Conservation (phyloP, 2,888 invertebrate species). For the Apantesis nais region DNA sequence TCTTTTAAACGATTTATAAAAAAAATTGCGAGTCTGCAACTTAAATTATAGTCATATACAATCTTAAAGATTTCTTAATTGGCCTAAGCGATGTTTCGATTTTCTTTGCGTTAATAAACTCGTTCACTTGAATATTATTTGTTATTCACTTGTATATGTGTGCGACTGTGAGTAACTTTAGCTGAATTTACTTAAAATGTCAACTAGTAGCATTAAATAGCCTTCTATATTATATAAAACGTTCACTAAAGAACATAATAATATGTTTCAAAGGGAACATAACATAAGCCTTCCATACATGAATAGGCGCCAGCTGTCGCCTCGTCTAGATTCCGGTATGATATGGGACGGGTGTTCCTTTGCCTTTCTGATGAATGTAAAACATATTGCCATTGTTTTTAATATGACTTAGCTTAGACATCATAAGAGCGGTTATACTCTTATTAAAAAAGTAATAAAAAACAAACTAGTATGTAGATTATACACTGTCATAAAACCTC, state of each 20-base stretch:
- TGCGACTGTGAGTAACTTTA: too few species aligned
- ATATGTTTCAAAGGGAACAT: not conserved
- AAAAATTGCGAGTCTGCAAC: too few species aligned
- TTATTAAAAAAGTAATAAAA: not conserved
- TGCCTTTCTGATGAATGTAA: not conserved
- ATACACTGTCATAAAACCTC: too few species aligned
- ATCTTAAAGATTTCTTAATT: too few species aligned
- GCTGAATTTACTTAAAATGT: too few species aligned
- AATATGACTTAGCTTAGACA: not conserved
- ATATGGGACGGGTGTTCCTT: not conserved
- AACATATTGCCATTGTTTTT: not conserved
- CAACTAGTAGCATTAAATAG: not conserved
- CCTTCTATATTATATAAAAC: not conserved
- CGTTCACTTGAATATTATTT: too few species aligned
- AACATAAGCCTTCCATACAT: not conserved
- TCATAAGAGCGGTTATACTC: not conserved
- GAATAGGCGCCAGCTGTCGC: conserved; percentile 6
- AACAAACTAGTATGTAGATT: not conserved
- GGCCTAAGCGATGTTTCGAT: too few species aligned
- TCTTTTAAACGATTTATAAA: too few species aligned
- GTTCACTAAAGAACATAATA: not conserved
- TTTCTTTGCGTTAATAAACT: too few species aligned
- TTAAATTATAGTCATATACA: too few species aligned
- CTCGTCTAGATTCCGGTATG: not conserved
- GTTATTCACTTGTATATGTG: too few species aligned